phyloP scores from a whole-genome alignment of 2,113 vertebrate genomes.

The Pelmatolapia mariae region DNA sequence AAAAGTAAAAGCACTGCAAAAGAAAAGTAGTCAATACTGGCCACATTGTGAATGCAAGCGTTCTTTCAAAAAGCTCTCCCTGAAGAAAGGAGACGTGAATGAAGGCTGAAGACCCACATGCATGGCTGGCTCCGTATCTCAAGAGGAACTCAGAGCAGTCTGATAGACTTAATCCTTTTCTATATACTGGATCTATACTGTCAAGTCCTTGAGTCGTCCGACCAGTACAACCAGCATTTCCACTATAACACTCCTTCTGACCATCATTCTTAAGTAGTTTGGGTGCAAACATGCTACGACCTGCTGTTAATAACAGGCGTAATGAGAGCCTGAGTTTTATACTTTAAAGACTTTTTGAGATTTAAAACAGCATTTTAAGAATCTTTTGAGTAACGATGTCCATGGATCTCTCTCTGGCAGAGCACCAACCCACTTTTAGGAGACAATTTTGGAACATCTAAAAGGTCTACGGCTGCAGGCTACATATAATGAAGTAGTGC shows the following conservation, averaged over 20 bases:
- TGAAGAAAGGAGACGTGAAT: conserved; percentile 18
- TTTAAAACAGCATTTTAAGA: not conserved
- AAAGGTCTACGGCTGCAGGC: conserved; percentile 20
- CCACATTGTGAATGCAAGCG: conserved; percentile 16
- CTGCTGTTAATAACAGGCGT: not conserved
- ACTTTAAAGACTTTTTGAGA: not conserved
- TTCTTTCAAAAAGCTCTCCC: conserved; percentile 8
- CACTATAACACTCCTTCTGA: not conserved
- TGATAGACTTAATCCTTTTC: conserved; percentile 12
- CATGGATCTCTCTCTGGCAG: not conserved
- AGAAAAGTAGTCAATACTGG: conserved; percentile 38
- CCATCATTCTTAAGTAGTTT: not conserved
- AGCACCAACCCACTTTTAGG: conserved; percentile 18
- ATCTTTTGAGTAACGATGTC: conserved; percentile 20
- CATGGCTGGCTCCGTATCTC: conserved; percentile 29
- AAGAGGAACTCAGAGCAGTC: conserved; percentile 18
- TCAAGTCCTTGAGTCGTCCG: not conserved
- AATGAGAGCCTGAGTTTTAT: not conserved
- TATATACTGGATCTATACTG: conserved; percentile 2
- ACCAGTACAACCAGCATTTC: not conserved
- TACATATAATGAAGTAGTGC: conserved; percentile 41
- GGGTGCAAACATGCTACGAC: not conserved
- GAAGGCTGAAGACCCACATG: conserved; percentile 7
- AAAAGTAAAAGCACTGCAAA: conserved; percentile 7
- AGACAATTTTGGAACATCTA: conserved; percentile 27